Evolutionary conservation across 2,797 vertebrate genomes (phyloP), one percentile per base, ranked within the genome.

Genomic region (Mormyrops attenuatus): DNA sequence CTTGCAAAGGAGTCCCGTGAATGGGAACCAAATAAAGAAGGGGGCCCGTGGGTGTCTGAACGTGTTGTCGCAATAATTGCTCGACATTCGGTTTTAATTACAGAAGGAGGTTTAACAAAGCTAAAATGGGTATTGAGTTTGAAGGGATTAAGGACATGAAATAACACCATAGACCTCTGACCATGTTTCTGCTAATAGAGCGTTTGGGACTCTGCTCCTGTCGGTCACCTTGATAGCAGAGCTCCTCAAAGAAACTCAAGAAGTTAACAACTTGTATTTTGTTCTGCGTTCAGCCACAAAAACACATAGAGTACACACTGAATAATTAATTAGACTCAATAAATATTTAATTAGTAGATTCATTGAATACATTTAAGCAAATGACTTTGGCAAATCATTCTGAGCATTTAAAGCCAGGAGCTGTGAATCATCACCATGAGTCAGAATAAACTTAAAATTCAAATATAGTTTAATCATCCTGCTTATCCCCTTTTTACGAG

Each of bases 21-120:
- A 80, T 88, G 87, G 80, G 87, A 55, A 89, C 77, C 90, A 85
- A 52, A 57, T 41, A 87, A 57, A 80, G 89, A 53, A 86, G 60
- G 57, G 85, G 63, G 57, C 22, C 84, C 34, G 90, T 73, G 92
- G 90, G 90, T 52, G 90, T 93, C 92, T 93, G 73, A 57, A 93
- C 94, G 92, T 91, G 89, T 90, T 91, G 87, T 90, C 30, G 87
- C 89, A 90, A 91, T 91, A 91, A 90, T 90, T 90, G 90, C 89
- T 89, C 60, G 49, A 89, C 89, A 89, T 89, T 91, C 55, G 84
- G 57, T 89, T 87, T 89, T 66, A 89, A 85, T 82, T 73, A 90
- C 90, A 91, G 89, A 90, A 89, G 91, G 90, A 77, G 89, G 87
- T 84, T 91, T 91, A 89, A 90, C 77, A 80, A 89, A 82, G 69